A percentile compares a stretch with the other conserved stretches of the same genome.
Evolutionary conservation across 2,113 vertebrate genomes (phyloP).

Genomic region (chimpanzee (Pan troglodytes)): NHGRI_mPanTro3-v2.1_pri NC_072403.2:179913501-179914000

Average conservation of each 20-base stretch:
- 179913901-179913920: accelerated
- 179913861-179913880: accelerated
- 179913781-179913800: background rate
- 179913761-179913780: accelerated
- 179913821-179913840: background rate
- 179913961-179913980: accelerated
- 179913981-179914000: accelerated
- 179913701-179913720: accelerated
- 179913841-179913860: accelerated
- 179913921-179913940: accelerated
- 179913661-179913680: background rate
- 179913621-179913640: background rate
- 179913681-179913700: background rate
- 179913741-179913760: background rate
- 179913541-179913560: background rate
- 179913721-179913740: background rate
- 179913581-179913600: background rate
- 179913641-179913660: background rate
- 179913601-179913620: background rate
- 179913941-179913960: accelerated
- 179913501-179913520: background rate
- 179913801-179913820: accelerated
- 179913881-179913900: background rate
- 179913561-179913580: background rate
- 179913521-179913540: background rate